A percentile compares a stretch with the other conserved stretches of the same genome.
phyloP scores from a whole-genome alignment of 2,797 vertebrate species.

The Buphagus erythrorhynchus region DNA sequence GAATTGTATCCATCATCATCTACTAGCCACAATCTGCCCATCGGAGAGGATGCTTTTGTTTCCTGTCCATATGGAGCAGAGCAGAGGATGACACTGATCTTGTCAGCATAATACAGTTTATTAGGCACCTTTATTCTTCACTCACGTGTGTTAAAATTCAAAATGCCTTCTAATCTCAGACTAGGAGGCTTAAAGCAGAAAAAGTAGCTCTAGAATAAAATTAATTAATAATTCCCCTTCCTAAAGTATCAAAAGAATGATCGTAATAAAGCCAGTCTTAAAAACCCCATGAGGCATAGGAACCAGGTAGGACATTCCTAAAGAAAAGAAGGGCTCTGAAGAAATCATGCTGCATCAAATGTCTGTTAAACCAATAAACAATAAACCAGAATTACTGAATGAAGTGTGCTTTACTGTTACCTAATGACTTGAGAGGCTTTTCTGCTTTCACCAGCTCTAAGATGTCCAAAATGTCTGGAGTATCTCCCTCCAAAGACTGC shows the following conservation, averaged over 20 bases:
- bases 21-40: not conserved
- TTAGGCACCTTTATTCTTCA: not conserved
- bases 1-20: not conserved
- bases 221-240: not conserved
- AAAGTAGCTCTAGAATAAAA: not conserved
- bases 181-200: not conserved
- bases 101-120: not conserved
- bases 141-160: not conserved
- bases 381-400: not conserved
- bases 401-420: slow-evolving; percentile 74
- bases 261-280: not conserved
- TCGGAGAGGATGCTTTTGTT: not conserved
- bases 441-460: slow-evolving; percentile 96
- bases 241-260: not conserved
- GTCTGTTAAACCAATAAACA: not conserved
- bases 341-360: not conserved
- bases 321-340: not conserved
- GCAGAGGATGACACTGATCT: not conserved
- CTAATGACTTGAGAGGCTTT: slow-evolving; percentile 94
- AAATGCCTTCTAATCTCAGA: not conserved
- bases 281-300: not conserved
- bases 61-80: not conserved
- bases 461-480: slow-evolving; percentile 91
- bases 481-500: slow-evolving; percentile 94
- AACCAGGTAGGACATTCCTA: not conserved